Percentiles rank a stretch among this genome's conserved stretches.
phyloP scores from a whole-genome alignment of 2,113 vertebrate genomes.

The Tragelaphus buxtoni region DNA sequence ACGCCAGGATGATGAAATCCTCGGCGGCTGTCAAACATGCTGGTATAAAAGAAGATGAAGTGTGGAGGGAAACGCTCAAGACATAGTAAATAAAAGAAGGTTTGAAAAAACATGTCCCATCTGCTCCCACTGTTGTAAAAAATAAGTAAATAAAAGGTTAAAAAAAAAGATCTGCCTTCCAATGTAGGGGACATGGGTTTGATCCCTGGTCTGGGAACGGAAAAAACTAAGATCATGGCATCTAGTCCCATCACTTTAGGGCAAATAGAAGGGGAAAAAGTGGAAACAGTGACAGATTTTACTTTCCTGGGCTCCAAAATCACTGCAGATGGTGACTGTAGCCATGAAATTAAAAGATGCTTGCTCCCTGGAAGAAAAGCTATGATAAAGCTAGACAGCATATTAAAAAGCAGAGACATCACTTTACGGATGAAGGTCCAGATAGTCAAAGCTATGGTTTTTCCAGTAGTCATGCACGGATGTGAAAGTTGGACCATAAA shows the following conservation, averaged over 20 bases:
- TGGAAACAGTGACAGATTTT: background rate
- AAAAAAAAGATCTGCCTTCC: background rate
- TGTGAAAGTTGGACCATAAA: background rate
- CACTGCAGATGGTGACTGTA: background rate
- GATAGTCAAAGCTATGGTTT: background rate
- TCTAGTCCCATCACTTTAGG: background rate
- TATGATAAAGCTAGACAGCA: background rate
- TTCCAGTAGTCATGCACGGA: background rate
- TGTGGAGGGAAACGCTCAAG: fast-evolving
- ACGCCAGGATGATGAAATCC: fast-evolving
- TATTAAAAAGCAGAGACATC: background rate
- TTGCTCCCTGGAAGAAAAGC: background rate
- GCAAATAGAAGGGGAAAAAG: background rate
- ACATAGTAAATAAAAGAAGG: background rate
- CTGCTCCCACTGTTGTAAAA: background rate
- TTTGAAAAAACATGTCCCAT: background rate
- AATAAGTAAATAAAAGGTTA: background rate
- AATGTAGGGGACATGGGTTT: background rate
- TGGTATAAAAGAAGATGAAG: background rate
- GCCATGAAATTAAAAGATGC: background rate
- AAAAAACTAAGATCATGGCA: background rate
- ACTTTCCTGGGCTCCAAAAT: background rate
- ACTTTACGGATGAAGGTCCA: background rate
- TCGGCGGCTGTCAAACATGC: background rate
- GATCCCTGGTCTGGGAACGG: background rate